A percentile compares a stretch with the other conserved stretches of the same genome.
Evolutionary conservation across 2,888 invertebrate species (phyloP).

Genomic region (Bombylius discolor): DNA sequence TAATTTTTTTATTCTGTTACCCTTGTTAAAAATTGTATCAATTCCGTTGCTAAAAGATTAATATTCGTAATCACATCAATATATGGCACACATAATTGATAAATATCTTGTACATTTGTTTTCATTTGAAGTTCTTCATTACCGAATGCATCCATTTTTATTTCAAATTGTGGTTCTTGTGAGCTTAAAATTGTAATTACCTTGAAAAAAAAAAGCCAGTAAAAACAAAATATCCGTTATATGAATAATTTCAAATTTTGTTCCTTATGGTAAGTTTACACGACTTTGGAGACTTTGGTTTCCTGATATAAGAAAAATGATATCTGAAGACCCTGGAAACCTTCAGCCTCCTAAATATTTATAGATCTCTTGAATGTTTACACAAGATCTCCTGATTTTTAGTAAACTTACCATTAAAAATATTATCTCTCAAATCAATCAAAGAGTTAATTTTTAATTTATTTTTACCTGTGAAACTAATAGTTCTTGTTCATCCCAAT

Average conservation of each 20-base stretch:
- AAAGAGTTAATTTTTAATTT: too few relatives aligned
- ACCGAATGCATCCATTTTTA: conserved; percentile 28
- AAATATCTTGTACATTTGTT: conserved; percentile 25
- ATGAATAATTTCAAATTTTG: too few relatives aligned
- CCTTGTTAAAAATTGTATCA: conserved; percentile 27
- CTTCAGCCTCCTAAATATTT: too few relatives aligned
- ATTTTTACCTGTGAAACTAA: conserved; percentile 27
- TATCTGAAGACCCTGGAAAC: too few relatives aligned
- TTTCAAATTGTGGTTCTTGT: conserved; percentile 30
- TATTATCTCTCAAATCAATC: too few relatives aligned
- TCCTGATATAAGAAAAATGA: too few relatives aligned
- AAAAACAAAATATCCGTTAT: not conserved
- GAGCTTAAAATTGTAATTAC: conserved; percentile 27
- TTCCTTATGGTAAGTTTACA: too few relatives aligned
- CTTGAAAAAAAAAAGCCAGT: conserved; percentile 15
- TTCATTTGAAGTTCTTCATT: conserved; percentile 31
- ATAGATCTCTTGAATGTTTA: too few relatives aligned
- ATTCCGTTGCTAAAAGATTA: conserved; percentile 24
- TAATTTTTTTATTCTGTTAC: conserved; percentile 15
- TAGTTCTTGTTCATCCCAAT: conserved; percentile 32
- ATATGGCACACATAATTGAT: conserved; percentile 29
- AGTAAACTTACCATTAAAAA: too few relatives aligned
- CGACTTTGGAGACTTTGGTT: too few relatives aligned
- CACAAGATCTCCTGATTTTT: too few relatives aligned
- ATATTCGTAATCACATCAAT: conserved; percentile 31